Conservation (phyloP, 2,113 vertebrate genomes). For the Callipepla californica region DNA sequence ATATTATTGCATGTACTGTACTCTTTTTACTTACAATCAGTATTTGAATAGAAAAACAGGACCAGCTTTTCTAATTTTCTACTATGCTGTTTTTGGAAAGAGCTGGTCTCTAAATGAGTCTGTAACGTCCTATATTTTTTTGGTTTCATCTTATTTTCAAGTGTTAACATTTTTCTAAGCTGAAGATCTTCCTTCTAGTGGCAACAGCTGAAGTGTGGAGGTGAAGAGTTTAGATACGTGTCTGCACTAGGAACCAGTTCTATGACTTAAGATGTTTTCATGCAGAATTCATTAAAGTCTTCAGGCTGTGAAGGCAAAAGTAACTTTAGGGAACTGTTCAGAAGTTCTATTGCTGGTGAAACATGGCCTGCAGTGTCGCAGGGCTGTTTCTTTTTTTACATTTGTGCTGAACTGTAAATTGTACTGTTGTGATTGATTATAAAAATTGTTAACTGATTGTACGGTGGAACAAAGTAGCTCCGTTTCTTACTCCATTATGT, state of each 20-base stretch:
- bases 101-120: conserved; percentile 56
- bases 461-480: background rate
- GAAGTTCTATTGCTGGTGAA: background rate
- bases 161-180: background rate
- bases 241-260: background rate
- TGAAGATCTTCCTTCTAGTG: background rate
- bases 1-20: conserved; percentile 52
- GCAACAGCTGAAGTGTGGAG: background rate
- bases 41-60: conserved; percentile 43
- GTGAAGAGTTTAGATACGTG: background rate
- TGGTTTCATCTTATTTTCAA: background rate
- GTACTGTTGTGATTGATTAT: background rate
- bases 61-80: conserved; percentile 30
- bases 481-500: background rate
- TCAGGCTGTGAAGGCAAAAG: background rate
- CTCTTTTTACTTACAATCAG: conserved; percentile 9
- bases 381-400: background rate
- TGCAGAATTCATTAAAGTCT: background rate
- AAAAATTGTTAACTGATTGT: background rate
- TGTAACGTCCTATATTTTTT: background rate
- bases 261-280: background rate
- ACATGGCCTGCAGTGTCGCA: background rate
- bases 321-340: background rate
- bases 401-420: background rate
- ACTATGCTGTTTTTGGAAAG: background rate